Base-by-base conservation (phyloP, 2,797 vertebrate genomes). In the Epinephelus awoara region DNA sequence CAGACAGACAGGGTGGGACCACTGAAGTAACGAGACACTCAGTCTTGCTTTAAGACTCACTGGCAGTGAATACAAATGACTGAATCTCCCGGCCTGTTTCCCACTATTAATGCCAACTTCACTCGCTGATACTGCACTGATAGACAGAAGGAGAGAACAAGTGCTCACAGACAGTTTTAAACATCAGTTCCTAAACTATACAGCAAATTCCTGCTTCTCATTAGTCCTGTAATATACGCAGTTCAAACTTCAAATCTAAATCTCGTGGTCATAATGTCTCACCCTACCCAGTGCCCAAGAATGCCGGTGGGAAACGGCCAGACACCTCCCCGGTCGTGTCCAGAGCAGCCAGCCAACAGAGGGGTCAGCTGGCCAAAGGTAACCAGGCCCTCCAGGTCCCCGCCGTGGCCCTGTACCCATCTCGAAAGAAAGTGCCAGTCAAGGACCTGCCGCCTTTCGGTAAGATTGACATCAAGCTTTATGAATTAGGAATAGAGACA, bases 401-500 rank as follows among this genome's bases (percentile, higher is more conserved):
- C 0, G 94, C 97, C 0, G 98, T 99, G 67, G 96, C 98, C 75
- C 96, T 99, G 2, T 97, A 99, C 88, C 97, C 98, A 4, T 98
- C 98, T 18, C 94, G 98, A 34, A 99, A 99, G 96, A 99, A 98
- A 90, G 98, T 98, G 40, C 97, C 97, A 0, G 96, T 98, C 69
- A 99, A 98, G 91, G 98, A 99, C 72, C 96, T 99, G 58, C 98
- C 98, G 0, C 98, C 98, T 1, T 99, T 99, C 0, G 98, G 98
- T 99, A 95, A 94, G 96, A 88, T 0, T 13, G 15, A 94, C 94
- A 87, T 21, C 1, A 38, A 5, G 4, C 21, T 62, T 13, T 17
- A 21, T 52, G 2, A 2, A 27, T 54, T 11, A 38, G 2, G 1
- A 0, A 8, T 34, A 42, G 9, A 55, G 6, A 55, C 12, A 23